Conservation (phyloP, 2,797 vertebrate genomes). For the Dromococcyx pavoninus region DNA sequence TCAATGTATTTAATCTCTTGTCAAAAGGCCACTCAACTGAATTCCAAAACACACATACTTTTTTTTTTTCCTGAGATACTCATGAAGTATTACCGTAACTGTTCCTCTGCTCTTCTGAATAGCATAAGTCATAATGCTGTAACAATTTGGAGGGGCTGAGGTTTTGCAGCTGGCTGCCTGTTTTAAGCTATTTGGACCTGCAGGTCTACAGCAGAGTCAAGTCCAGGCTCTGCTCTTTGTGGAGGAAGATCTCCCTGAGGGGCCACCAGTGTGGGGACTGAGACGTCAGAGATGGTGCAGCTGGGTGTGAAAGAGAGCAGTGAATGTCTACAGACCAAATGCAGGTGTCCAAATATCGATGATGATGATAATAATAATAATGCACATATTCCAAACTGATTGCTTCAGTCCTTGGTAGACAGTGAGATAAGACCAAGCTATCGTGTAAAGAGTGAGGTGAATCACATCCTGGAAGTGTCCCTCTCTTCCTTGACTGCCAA, state of each 20-base stretch:
- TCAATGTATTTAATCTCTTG: not conserved
- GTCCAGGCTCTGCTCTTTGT: not conserved
- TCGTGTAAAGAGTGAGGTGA: fast-evolving
- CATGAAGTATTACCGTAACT: not conserved
- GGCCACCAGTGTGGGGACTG: not conserved
- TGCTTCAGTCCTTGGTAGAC: not conserved
- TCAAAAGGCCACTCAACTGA: slow-evolving; percentile 31
- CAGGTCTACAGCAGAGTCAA: not conserved
- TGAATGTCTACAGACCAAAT: not conserved
- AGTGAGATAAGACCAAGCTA: not conserved
- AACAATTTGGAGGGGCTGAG: not conserved
- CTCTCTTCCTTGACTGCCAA: not conserved
- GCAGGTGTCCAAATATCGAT: not conserved
- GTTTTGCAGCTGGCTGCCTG: slow-evolving; percentile 36
- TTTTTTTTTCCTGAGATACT: slow-evolving; percentile 9
- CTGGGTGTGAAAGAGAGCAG: not conserved
- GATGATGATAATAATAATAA: not conserved
- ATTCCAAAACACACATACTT: not conserved
- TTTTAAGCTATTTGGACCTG: not conserved
- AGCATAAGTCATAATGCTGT: not conserved
- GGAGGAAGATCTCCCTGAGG: not conserved
- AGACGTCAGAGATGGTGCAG: not conserved
- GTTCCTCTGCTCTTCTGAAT: not conserved
- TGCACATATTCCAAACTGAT: not conserved
- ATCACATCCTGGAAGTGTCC: not conserved